Percentiles rank a stretch among this genome's conserved stretches.
Conservation (phyloP, 2,113 vertebrate genomes). For the Sialia sialis region DNA sequence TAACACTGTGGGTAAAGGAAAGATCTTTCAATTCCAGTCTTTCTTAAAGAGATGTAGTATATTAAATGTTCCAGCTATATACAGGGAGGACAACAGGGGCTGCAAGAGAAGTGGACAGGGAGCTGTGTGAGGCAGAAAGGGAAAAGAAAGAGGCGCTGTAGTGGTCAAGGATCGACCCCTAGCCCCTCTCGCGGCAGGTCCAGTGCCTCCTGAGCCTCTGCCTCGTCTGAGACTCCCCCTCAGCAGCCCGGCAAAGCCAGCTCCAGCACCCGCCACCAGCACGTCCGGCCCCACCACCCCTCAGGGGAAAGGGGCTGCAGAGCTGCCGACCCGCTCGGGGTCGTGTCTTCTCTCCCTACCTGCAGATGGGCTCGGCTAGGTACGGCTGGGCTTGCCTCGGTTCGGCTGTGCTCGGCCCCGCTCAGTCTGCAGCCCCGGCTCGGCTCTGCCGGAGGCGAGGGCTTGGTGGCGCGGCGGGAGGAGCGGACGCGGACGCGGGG, state of each 20-base stretch:
- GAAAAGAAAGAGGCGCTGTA: neutral
- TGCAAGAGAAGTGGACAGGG: neutral
- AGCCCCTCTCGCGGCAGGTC: neutral
- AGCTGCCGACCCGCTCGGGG: neutral
- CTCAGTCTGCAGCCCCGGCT: neutral
- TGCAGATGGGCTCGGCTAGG: neutral
- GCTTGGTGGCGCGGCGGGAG: neutral
- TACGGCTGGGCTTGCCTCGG: neutral
- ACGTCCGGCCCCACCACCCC: no score
- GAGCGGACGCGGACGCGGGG: neutral
- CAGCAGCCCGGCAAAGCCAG: neutral
- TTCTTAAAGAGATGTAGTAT: neutral
- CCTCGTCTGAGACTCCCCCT: neutral
- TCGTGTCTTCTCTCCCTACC: rapidly evolving
- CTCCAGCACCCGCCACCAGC: neutral
- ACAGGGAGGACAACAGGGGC: neutral
- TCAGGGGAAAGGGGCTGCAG: neutral
- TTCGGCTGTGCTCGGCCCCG: no score
- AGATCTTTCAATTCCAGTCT: neutral
- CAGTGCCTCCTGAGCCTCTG: neutral
- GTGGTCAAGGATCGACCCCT: neutral
- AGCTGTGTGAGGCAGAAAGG: neutral
- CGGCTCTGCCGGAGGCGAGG: no score
- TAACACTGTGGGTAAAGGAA: neutral
- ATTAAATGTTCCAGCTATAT: neutral